Conservation (phyloP, 1,140 invertebrate species). For the Limonius californicus region DNA sequence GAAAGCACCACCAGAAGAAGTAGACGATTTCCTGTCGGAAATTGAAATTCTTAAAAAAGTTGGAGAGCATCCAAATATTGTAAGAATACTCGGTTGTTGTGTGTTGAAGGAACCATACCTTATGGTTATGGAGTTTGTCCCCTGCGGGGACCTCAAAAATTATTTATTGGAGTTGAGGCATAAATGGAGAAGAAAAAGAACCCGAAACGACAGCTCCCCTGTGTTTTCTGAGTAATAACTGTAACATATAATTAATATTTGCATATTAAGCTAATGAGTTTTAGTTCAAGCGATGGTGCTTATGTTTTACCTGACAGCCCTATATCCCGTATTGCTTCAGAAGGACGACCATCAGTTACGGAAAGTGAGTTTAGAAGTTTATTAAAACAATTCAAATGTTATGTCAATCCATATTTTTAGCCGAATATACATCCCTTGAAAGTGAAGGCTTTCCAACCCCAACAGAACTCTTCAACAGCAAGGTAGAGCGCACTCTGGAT, state of each 20-base stretch:
- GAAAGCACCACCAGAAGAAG: conserved; percentile 43
- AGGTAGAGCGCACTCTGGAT: conserved; percentile 49
- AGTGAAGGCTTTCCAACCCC: conserved; percentile 4
- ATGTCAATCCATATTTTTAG: conserved; percentile 22
- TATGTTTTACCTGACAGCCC: not conserved
- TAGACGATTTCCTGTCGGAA: conserved; percentile 67
- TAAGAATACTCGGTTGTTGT: conserved; percentile 74
- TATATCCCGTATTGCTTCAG: not conserved
- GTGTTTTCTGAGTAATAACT: conserved; percentile 36
- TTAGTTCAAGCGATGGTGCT: not conserved
- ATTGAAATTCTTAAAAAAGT: conserved; percentile 76
- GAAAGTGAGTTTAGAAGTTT: not conserved
- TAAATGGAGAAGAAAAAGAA: conserved; percentile 32
- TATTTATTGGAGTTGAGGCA: conserved; percentile 42
- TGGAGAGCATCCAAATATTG: conserved; percentile 71
- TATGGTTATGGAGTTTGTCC: conserved; percentile 76
- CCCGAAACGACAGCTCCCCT: conserved; percentile 17
- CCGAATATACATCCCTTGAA: conserved; percentile 30
- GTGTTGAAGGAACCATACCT: conserved; percentile 63
- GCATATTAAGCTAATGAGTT: no score
- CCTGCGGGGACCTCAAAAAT: conserved; percentile 69
- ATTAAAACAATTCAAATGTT: not conserved
- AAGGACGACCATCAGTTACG: not conserved
- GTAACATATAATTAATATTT: no score
- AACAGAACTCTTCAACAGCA: not conserved